These are phyloP conservation scores for Rhabdomys pumilio DNA, from an alignment of 2,797 vertebrate species.

Conservation along the genomic window DNA sequence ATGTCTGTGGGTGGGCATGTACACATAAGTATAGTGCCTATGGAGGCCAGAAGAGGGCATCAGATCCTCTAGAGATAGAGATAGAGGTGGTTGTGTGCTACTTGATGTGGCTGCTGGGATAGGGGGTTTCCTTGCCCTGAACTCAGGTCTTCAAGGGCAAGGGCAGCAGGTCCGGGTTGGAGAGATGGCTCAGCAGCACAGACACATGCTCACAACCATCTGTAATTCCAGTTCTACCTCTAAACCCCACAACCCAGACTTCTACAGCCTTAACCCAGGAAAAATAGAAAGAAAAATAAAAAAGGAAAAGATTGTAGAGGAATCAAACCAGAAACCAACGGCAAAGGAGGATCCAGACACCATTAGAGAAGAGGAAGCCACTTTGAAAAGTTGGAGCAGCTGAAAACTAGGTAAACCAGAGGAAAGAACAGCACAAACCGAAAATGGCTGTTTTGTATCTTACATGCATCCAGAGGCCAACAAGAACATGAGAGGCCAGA, in stretches of 20 bases:
- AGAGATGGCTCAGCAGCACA: not conserved
- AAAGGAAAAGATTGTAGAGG: not conserved
- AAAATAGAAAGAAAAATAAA: too few relatives aligned
- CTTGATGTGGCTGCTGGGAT: not conserved
- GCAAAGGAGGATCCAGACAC: not conserved
- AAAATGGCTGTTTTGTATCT: not conserved
- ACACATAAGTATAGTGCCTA: not conserved
- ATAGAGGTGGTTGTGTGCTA: not conserved
- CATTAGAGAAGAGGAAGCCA: not conserved
- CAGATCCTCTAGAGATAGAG: too few relatives aligned
- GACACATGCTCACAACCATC: not conserved
- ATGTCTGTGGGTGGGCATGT: not conserved
- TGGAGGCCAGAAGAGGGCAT: not conserved
- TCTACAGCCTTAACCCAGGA: not conserved
- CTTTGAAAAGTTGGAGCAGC: not conserved
- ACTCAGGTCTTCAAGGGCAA: not conserved
- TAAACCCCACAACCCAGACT: not conserved
- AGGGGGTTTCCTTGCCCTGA: too few relatives aligned
- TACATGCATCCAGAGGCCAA: not conserved
- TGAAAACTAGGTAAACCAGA: not conserved
- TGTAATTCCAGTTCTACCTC: not conserved
- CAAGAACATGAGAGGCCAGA: too few relatives aligned
- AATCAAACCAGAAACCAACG: not conserved
- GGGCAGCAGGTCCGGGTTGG: not conserved
- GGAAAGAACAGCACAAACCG: not conserved